Evolutionary conservation across 2,113 vertebrate species (phyloP), one percentile per base, ranked within the genome.

Genomic region (Xiphophorus couchianus): DNA sequence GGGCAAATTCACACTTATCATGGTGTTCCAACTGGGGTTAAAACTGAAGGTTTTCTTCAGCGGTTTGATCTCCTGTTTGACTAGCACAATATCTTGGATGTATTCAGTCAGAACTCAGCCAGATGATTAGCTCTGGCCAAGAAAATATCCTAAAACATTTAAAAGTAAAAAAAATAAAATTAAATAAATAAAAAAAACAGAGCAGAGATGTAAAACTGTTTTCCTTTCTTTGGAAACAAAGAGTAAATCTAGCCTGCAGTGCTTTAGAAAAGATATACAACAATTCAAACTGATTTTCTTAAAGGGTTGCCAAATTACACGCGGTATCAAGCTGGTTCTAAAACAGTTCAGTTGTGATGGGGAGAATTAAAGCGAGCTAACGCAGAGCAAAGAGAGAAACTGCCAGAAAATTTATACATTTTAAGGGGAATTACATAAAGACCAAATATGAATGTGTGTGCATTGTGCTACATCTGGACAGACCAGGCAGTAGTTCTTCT

Each of bases 51-150:
- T 71, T 76, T 76, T 72, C 30, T 15, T 27, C 71, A 42, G 58
- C 65, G 60, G 82, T 85, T 82, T 88, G 77, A 86, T 86, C 85
- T 70, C 66, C 60, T 4, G 28, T 86, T 87, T 79, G 78, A 85
- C 62, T 42, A 81, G 62, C 68, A 71, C 74, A 64, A 78, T 65
- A 76, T 76, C 70, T 72, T 66, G 73, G 75, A 76, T 83, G 68
- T 62, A 76, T 84, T 86, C 76, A 76, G 68, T 78, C 68, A 69
- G 60, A 89, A 75, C 81, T 68, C 64, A 17, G 75, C 14, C 0
- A 71, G 58, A 72, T 39, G 61, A 77, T 65, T 62, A 30, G 77
- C 71, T 71, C 31, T 64, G 64, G 61, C 69, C 74, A 44, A 69
- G 15, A 62, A 31, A 28, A 74, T 33, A 68, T 69, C 63, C 44